Percentiles rank a stretch among this genome's conserved stretches.
Evolutionary conservation across 1,140 invertebrate genomes (phyloP).

Genomic region (Ceratina japonica): DNA sequence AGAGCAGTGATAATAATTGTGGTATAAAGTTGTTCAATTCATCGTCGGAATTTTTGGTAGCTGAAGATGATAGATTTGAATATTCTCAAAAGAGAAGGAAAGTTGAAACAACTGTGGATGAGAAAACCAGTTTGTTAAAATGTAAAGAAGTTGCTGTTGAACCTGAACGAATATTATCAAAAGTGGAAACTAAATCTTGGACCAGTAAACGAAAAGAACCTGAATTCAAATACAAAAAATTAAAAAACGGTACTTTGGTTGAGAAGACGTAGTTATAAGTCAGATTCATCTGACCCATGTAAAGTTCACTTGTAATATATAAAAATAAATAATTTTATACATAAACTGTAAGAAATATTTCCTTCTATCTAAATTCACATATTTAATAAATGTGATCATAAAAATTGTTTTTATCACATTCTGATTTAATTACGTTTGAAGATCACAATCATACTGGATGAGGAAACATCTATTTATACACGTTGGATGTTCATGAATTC

Average conservation of each 20-base stretch:
- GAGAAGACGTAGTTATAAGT: slow-evolving; percentile 48
- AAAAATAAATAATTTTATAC: slow-evolving; percentile 21
- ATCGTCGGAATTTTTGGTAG: slow-evolving; percentile 48
- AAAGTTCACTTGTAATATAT: too few species aligned
- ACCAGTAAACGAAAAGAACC: slow-evolving; percentile 56
- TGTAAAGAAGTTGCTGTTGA: slow-evolving; percentile 64
- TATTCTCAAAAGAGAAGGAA: slow-evolving; percentile 34
- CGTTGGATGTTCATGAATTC: too few species aligned
- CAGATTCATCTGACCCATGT: neutral
- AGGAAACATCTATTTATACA: too few species aligned
- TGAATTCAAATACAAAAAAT: slow-evolving; percentile 70
- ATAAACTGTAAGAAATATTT: too few species aligned
- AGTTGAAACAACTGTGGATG: slow-evolving; percentile 31
- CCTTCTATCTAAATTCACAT: too few species aligned
- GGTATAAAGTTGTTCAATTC: slow-evolving; percentile 67
- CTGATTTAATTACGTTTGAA: too few species aligned
- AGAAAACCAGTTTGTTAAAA: slow-evolving; percentile 47
- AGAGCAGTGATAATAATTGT: slow-evolving; percentile 12
- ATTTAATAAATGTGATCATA: too few species aligned
- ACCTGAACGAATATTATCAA: slow-evolving; percentile 64
- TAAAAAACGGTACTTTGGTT: slow-evolving; percentile 61
- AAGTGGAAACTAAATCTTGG: slow-evolving; percentile 66
- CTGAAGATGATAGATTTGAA: slow-evolving; percentile 20
- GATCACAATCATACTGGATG: too few species aligned
- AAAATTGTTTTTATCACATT: too few species aligned